Percentiles rank a stretch among this genome's conserved stretches.
Evolutionary conservation across 2,888 invertebrate species (phyloP).

Genomic region (Diarsia mendica): DNA sequence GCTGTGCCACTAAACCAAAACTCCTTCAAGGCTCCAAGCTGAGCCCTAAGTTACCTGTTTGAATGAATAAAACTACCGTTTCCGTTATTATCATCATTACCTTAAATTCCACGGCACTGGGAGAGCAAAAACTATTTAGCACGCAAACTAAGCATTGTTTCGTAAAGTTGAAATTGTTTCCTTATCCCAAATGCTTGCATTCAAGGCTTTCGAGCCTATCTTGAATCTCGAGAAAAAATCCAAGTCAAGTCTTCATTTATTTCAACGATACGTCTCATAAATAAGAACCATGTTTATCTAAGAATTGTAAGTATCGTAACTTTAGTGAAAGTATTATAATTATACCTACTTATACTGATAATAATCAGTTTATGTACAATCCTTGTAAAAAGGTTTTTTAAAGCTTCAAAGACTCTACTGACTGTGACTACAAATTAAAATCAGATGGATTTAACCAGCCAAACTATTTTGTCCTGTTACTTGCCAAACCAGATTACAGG

Average conservation of each 20-base stretch:
- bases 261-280: background rate
- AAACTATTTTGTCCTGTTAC: too few species aligned
- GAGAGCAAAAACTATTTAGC: too few species aligned
- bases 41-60: too few species aligned
- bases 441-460: too few species aligned
- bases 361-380: background rate
- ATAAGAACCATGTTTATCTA: background rate
- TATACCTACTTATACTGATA: background rate
- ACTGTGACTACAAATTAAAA: background rate
- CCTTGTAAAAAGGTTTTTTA: background rate
- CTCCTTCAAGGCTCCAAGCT: too few species aligned
- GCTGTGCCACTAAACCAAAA: too few species aligned
- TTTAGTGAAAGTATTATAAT: too few species aligned
- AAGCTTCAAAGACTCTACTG: background rate
- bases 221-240: background rate
- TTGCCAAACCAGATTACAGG: too few species aligned
- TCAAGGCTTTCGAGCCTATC: background rate
- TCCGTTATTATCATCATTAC: too few species aligned
- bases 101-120: too few species aligned
- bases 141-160: background rate
- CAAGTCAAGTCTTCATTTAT: too few species aligned
- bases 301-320: background rate
- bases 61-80: too few species aligned
- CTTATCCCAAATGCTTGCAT: background rate
- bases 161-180: background rate